A percentile compares a stretch with the other conserved stretches of the same genome.
Evolutionary conservation across 2,888 invertebrate genomes (phyloP).

Genomic region (Calameuta idolon): DNA sequence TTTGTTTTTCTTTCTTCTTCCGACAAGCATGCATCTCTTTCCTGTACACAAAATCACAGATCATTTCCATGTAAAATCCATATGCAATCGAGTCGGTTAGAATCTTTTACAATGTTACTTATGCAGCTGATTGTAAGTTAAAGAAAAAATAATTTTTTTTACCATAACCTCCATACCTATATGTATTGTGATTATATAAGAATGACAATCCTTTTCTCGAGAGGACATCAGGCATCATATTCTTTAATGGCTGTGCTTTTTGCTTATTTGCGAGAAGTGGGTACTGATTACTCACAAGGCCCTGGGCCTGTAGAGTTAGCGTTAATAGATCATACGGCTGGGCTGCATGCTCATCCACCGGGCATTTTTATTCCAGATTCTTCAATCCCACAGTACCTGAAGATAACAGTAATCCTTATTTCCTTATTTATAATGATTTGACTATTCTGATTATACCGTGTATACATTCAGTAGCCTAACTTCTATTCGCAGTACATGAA

Average conservation of each 20-base stretch:
- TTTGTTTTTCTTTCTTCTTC: not conserved
- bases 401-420: not conserved
- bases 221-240: not conserved
- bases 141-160: not conserved
- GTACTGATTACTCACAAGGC: not conserved
- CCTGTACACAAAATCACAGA: not conserved
- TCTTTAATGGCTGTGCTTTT: not conserved
- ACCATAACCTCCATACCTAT: not conserved
- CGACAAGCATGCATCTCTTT: no score
- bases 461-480: not conserved
- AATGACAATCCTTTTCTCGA: not conserved
- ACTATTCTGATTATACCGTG: not conserved
- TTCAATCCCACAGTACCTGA: not conserved
- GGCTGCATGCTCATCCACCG: not conserved
- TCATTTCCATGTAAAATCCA: not conserved
- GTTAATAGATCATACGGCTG: not conserved
- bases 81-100: not conserved
- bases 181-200: no score
- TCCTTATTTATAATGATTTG: not conserved
- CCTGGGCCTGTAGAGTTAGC: not conserved
- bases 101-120: not conserved
- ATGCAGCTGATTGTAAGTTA: not conserved
- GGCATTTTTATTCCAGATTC: not conserved
- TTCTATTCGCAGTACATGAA: not conserved
- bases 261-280: not conserved